Conservation (phyloP, 1,140 invertebrate species). For the Heliconius hermathena region DNA sequence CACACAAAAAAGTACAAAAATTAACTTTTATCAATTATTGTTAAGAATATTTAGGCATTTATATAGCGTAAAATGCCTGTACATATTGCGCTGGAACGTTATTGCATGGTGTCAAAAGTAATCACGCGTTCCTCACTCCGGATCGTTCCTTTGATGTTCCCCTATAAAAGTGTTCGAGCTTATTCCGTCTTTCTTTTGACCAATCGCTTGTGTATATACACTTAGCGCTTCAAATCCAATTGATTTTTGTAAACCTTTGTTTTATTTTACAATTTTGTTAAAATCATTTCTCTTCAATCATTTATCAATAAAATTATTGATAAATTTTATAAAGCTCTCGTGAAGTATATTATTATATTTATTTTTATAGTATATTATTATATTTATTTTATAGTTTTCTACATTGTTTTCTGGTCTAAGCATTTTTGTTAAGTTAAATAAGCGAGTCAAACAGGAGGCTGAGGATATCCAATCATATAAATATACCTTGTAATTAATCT, state of each 20-base stretch:
- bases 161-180: conserved; percentile 1
- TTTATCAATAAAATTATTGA: neutral
- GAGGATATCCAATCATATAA: no score
- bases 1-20: neutral
- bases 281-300: no score
- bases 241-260: neutral
- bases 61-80: neutral
- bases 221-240: conserved; percentile 6
- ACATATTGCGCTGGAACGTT: neutral
- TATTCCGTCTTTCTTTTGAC: conserved; percentile 10
- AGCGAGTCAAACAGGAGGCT: no score
- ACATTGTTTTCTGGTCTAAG: no score
- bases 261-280: neutral
- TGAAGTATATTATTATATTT: no score
- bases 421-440: no score
- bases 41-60: neutral
- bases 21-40: neutral
- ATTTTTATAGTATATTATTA: no score
- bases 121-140: conserved; percentile 5
- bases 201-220: conserved; percentile 11
- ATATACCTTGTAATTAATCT: no score
- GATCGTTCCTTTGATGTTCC: conserved; percentile 8
- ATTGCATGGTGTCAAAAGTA: conserved; percentile 12
- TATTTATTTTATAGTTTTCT: no score
- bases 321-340: neutral